Base-by-base conservation (phyloP, 2,797 vertebrate genomes). In the Liparis tanakae region DNA sequence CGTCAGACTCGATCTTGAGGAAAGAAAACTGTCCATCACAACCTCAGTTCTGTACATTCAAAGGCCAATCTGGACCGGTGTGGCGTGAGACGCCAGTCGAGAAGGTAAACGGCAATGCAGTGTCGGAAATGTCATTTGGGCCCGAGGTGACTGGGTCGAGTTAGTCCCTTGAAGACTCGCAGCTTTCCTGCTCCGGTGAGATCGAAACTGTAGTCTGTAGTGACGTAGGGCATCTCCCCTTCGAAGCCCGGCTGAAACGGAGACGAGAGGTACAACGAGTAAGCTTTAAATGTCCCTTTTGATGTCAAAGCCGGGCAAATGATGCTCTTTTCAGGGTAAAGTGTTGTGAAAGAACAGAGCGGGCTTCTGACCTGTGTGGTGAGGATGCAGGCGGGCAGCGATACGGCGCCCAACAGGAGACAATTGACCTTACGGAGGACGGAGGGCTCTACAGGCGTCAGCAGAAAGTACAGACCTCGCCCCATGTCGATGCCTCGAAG, bases 401-500 rank as follows among this genome's bases (percentile, higher is more conserved):
- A 83, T 1, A 98, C 65, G 2, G 90, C 95, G 1, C 98, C 98
- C 0, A 99, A 82, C 1, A 99, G 94, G 54, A 99, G 91, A 74
- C 98, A 99, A 54, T 99, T 99, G 82, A 99, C 97, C 0, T 89
- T 85, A 10, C 94, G 89, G 1, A 99, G 91, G 44, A 91, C 68
- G 6, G 94, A 90, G 0, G 97, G 96, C 60, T 95, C 91, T 6
- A 98, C 83, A 0, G 98, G 96, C 0, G 97, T 98, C 80, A 99
- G 86, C 56, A 99, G 17, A 36, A 96, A 94, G 83, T 97, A 99
- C 7, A 98, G 92, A 37, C 95, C 96, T 84, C 94, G 95, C 0
- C 88, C 91, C 92, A 95, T 94, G 72, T 99, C 96, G 1, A 99
- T 89, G 0, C 97, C 98, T 70, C 98, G 94, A 22, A 99, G 93